phyloP scores from a whole-genome alignment of 2,888 invertebrate genomes.

The Dermolepida albohirtum region DNA sequence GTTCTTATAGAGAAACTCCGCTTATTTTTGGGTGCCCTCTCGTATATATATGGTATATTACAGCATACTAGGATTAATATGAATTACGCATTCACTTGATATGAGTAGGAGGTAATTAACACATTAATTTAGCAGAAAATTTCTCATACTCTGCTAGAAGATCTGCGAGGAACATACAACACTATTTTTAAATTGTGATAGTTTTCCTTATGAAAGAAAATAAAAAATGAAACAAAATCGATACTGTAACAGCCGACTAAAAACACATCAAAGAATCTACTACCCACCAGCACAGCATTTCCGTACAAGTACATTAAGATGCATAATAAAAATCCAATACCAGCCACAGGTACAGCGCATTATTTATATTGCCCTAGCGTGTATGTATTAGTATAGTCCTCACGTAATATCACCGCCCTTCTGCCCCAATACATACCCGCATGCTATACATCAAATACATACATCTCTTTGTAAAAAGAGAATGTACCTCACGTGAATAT shows the following conservation, averaged over 20 bases:
- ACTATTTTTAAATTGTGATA: no score
- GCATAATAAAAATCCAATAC: slow-evolving; percentile 10
- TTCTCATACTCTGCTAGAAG: no score
- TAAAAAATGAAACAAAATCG: no score
- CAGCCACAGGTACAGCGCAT: not conserved
- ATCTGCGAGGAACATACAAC: no score
- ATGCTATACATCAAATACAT: slow-evolving; percentile 17
- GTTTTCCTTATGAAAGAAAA: no score
- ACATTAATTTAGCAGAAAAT: no score
- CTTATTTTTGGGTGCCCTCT: no score
- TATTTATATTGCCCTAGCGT: not conserved
- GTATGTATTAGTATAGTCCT: not conserved
- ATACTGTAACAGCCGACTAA: not conserved
- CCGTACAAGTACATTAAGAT: slow-evolving; percentile 1
- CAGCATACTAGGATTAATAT: no score
- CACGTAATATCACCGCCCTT: slow-evolving; percentile 1
- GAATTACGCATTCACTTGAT: no score
- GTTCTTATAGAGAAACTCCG: no score
- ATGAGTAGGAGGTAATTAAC: no score
- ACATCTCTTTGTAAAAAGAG: slow-evolving; percentile 14
- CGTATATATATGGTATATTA: no score
- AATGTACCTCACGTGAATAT: slow-evolving; percentile 1
- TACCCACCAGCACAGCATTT: not conserved
- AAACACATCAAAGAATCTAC: slow-evolving; percentile 3
- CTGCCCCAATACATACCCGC: not conserved